Evolutionary conservation across 2,113 vertebrate genomes (phyloP), one percentile per base, ranked within the genome.

Genomic region (Sisor rabdophorus): DNA sequence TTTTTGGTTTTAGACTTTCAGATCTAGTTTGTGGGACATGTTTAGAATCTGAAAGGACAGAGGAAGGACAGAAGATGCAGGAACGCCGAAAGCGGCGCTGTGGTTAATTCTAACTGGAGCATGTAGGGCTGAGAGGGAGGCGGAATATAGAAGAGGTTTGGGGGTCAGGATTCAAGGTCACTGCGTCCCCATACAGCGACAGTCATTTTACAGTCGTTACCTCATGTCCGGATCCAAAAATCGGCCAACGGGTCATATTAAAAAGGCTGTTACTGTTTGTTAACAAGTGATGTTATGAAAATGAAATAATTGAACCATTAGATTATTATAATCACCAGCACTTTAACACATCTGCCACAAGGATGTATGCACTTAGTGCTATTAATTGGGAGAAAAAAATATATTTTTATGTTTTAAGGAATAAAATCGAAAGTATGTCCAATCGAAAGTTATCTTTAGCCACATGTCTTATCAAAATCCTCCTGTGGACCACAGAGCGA

Each of bases 91-190:
- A 74, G 44, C 11, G 19, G 72, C 11, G 2, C 48, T 69, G 65
- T 47, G 47, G 65, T 52, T 69, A 28, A 52, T 69, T 52, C 47
- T 74, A 60, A 61, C 61, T 74, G 12, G 30, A 61, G 58, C 56
- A n/a, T 61, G 59, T 47, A 59, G 52, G 48, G 65, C 65, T 69
- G 72, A 74, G 47, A 55, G 59, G 40, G 47, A 64, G 36, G 26
- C 2, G 65, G 63, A 15, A 28, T 32, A 70, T 47, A 54, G 53
- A 54, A 47, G 30, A 48, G 32, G 28, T 30, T 61, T 76, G 69
- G 74, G n/a, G 79, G 74, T 80, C 71, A 73, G 68, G 58, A 63
- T 77, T 77, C 79, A 81, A 68, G 50, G 76, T 74, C 58, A 61
- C 72, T 63, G 58, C 24, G 72, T 60, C 55, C 61, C 19, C 44